phyloP scores from a whole-genome alignment of 1,140 invertebrate genomes.

The Drosophila simulans region DNA sequence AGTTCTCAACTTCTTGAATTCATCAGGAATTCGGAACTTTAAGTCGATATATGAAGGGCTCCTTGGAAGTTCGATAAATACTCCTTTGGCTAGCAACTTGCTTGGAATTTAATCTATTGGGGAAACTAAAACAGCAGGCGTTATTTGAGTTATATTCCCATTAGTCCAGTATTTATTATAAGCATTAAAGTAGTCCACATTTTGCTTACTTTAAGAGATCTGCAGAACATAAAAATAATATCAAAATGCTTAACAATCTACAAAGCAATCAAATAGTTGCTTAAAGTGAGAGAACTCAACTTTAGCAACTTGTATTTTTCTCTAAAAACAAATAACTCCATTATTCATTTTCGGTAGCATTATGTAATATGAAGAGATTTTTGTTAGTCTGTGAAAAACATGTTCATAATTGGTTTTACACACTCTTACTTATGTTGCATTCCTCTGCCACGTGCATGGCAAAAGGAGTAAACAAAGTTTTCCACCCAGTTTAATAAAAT shows the following conservation, averaged over 20 bases:
- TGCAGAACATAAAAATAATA: no score
- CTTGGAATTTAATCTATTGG: background rate
- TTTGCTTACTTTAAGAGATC: no score
- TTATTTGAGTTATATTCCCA: background rate
- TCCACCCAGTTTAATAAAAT: conserved; percentile 70
- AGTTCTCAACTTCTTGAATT: conserved; percentile 42
- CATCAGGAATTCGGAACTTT: conserved; percentile 24
- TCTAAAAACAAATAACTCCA: background rate
- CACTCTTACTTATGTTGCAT: conserved; percentile 43
- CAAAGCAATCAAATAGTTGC: background rate
- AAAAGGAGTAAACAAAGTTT: conserved; percentile 25
- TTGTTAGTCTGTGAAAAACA: conserved; percentile 25
- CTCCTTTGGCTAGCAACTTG: background rate
- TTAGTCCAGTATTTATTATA: no score
- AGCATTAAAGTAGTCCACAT: no score
- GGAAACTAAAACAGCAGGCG: background rate
- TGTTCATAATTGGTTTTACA: conserved; percentile 61
- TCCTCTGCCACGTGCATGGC: conserved; percentile 30
- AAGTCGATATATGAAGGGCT: conserved; percentile 28
- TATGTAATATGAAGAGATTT: conserved; percentile 11
- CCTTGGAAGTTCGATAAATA: conserved; percentile 5
- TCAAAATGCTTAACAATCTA: background rate
- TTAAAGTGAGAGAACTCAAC: background rate
- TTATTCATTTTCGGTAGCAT: conserved; percentile 26
- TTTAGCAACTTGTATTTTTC: background rate